Base-by-base conservation (phyloP, 2,888 invertebrate genomes). In the Melanophora roralis region DNA sequence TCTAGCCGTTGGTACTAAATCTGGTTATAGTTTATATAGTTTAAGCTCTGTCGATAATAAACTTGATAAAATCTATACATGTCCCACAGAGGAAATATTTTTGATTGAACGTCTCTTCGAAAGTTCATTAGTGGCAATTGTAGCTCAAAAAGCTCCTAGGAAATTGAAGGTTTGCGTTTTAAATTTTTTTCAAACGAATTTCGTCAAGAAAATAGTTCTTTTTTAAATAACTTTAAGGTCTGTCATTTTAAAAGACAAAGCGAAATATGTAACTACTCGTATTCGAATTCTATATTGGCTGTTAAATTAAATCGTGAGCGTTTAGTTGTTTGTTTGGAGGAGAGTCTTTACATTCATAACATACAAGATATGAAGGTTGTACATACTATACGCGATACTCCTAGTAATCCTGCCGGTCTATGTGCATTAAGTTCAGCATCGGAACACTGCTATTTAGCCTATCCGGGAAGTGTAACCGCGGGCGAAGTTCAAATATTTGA, bases 201-300 rank as follows among this genome's bases (percentile, higher is more conserved):
- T 27, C 3, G 9, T 11, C 3, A 11, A 8, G 2, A 19, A 45
- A 4, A 36, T 11, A n/a, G 6, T 40, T 53, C 27, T 27, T 27
- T 1, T 38, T 53, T 12, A n/a, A n/a, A n/a, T 51, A 9, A 14
- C 23, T 76, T 90, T 87, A 40, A 96, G 92, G 97, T 99, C 81
- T 98, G 97, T 91, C 99, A 99, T 91, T 98, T 98, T 91, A 97
- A 97, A 90, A 98, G 97, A 90, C 97, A 98, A 84, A 97, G 97
- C 74, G 98, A 98, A 92, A 99, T 99, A 89, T 98, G 98, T 91
- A 97, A 98, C 91, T 98, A 98, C 91, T 96, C 96, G 88, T 94
- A 94, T 89, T 96, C 97, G 83, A 98, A 98, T 90, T 97, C 98
- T 78, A 98, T 99, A 88, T 92, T 98, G 86, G 96, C 96, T 80